Evolutionary conservation across 2,113 vertebrate species (phyloP), one percentile per base, ranked within the genome.

Genomic region (Thamnophis sirtalis): DNA sequence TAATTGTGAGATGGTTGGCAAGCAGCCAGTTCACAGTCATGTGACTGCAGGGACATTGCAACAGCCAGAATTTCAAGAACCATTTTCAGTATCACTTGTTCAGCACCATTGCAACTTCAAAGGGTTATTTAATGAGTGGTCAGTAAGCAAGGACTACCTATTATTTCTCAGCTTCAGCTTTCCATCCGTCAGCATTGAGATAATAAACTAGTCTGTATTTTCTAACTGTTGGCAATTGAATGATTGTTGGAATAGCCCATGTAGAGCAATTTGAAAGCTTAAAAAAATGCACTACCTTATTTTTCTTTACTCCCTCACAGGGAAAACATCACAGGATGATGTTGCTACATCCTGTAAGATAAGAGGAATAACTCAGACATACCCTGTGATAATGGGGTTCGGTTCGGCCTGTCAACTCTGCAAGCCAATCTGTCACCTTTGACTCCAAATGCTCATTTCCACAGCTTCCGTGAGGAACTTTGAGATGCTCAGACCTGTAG

Each of bases 401-500:
- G 94, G 97, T 96, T 92, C 94, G 97, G 80, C 97, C 93, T 91
- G 97, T 98, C 94, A 97, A 97, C 95, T 96, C 96, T 93, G 97
- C 97, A 92, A 97, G 95, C 94, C 96, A 96, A 6, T 98, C 96
- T 93, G 90, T 24, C 0, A 95, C n/a, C 33, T 89, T 85, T 11
- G 91, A 90, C 80, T 91, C 86, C 1, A 95, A 88, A 63, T 96
- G 95, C 93, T 96, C 92, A 88, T 98, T 97, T 92, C 96, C 97
- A 95, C 99, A 99, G 95, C 95, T 97, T 84, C 98, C 97, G 4
- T 33, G 38, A 43, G 96, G 96, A 54, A 98, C 63, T 90, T 80
- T 97, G 95, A 99, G 96, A 73, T 96, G 96, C 92, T 98, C 98
- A 11, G 98, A 96, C 93, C 98, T 98, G 97, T 99, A 99, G 94